A percentile compares a stretch with the other conserved stretches of the same genome.
Conservation (phyloP, 2,113 vertebrate species). For the Pluvianellus socialis region DNA sequence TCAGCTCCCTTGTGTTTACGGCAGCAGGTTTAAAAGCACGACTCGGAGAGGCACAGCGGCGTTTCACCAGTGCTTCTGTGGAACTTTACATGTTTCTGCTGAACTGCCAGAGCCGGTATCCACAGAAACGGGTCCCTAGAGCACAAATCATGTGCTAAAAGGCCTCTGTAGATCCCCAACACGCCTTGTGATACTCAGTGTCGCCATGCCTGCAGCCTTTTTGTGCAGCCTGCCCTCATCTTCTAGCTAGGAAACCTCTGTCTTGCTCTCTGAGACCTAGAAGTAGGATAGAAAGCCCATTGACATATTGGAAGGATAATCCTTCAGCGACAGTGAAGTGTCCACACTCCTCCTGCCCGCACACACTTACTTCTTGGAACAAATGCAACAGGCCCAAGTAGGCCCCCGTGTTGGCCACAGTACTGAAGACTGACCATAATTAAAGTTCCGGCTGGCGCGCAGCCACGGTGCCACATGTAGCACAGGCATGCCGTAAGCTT, state of each 20-base stretch:
- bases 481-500: rapidly evolving
- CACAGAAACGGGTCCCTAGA: not conserved
- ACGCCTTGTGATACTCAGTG: not conserved
- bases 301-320: not conserved
- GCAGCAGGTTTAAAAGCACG: not conserved
- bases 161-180: not conserved
- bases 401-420: rapidly evolving
- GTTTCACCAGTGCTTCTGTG: not conserved
- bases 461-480: rapidly evolving
- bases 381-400: not conserved
- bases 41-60: not conserved
- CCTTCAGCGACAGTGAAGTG: not conserved
- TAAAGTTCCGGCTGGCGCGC: not conserved
- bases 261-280: not conserved
- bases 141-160: not conserved
- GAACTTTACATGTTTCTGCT: not conserved
- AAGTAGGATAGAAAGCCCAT: not conserved
- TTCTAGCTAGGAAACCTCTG: not conserved
- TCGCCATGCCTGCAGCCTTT: not conserved
- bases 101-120: not conserved
- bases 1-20: not conserved
- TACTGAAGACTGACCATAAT: not conserved
- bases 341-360: not conserved
- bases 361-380: not conserved
- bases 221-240: not conserved